phyloP scores from a whole-genome alignment of 2,113 vertebrate genomes.

The Camelus dromedarius region DNA sequence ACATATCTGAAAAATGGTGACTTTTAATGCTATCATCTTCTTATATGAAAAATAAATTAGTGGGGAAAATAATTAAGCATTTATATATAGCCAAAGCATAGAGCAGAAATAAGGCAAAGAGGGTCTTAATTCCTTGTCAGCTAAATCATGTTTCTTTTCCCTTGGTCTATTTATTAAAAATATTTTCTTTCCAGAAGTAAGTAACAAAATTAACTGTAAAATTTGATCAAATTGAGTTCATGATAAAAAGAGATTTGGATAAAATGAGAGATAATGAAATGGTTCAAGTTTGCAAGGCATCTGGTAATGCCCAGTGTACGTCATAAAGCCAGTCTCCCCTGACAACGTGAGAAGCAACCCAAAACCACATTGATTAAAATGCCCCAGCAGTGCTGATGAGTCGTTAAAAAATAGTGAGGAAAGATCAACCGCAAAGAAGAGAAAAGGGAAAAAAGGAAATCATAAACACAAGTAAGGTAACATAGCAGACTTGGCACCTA shows the following conservation, averaged over 20 bases:
- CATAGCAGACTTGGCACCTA: background rate
- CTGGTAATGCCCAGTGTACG: background rate
- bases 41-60: background rate
- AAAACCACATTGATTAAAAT: background rate
- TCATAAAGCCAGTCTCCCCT: background rate
- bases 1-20: background rate
- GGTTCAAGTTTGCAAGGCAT: background rate
- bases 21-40: background rate
- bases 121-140: background rate
- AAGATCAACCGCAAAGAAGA: background rate
- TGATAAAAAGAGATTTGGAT: background rate
- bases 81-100: background rate
- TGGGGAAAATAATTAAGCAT: background rate
- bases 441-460: background rate
- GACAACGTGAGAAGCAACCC: background rate
- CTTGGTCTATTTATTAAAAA: background rate
- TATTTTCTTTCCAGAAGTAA: background rate
- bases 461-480: background rate
- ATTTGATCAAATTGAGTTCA: background rate
- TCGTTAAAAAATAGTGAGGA: background rate
- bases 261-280: background rate
- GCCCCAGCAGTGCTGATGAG: fast-evolving
- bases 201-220: background rate
- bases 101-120: background rate
- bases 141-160: background rate